Conservation (phyloP, 2,888 invertebrate species). For the Pachymerium ferrugineum region DNA sequence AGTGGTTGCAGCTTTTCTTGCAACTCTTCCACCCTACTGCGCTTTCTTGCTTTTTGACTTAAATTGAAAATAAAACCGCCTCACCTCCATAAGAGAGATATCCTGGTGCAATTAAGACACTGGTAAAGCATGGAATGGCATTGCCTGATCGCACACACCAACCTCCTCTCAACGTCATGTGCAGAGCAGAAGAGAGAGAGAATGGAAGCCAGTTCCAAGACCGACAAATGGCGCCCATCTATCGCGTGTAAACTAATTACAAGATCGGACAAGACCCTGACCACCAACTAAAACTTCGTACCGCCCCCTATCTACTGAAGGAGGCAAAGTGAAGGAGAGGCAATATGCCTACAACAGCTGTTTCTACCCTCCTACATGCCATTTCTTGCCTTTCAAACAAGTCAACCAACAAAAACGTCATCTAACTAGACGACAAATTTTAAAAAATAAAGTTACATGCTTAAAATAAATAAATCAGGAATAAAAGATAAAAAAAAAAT, state of each 20-base stretch:
- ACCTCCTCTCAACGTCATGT: constrained; percentile 18
- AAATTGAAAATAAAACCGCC: constrained; percentile 9
- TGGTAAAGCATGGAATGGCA: constrained; percentile 5
- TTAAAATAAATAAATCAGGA: neutral
- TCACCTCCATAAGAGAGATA: constrained; percentile 1
- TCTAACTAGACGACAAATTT: neutral
- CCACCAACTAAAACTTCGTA: constrained; percentile 15
- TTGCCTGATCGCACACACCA: constrained; percentile 18
- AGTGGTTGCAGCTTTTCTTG: neutral
- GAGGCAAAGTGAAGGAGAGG: neutral
- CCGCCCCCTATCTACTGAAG: neutral
- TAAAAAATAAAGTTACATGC: neutral
- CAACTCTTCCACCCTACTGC: neutral
- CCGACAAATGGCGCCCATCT: constrained; percentile 12
- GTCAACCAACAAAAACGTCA: neutral
- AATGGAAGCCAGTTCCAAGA: neutral
- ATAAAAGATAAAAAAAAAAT: neutral
- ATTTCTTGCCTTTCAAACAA: neutral
- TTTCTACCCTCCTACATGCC: neutral
- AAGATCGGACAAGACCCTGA: constrained; percentile 14
- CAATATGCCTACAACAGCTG: neutral
- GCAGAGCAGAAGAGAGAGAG: no score
- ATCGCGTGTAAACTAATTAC: constrained; percentile 18
- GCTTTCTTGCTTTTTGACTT: neutral
- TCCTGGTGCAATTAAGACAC: neutral